Percentiles rank a stretch among this genome's conserved stretches.
Conservation (phyloP, 2,888 invertebrate species). For the Pyrgus malvae region DNA sequence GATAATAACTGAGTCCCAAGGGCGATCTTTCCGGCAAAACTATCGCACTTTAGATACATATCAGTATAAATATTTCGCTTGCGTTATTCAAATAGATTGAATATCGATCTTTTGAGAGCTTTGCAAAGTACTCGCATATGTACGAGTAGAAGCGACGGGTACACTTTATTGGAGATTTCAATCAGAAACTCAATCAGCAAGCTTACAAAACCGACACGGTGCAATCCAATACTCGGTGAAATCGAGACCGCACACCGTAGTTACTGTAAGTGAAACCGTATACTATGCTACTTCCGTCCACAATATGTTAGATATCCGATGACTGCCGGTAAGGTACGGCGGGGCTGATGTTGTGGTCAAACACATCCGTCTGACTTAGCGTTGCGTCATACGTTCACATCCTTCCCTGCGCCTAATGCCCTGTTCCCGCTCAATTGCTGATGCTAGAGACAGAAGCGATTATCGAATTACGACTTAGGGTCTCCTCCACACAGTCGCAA, state of each 20-base stretch:
- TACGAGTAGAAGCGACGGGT: constrained; percentile 17
- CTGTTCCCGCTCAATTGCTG: constrained; percentile 17
- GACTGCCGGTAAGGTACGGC: constrained; percentile 43
- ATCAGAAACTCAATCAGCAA: constrained; percentile 71
- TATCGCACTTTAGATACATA: constrained; percentile 11
- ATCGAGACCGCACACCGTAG: constrained; percentile 62
- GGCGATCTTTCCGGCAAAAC: constrained; percentile 10
- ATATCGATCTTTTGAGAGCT: constrained; percentile 23
- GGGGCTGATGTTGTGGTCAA: constrained; percentile 52
- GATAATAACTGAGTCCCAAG: constrained; percentile 19
- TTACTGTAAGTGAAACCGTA: constrained; percentile 73
- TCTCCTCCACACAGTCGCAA: too few species aligned
- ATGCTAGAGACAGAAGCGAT: constrained; percentile 17
- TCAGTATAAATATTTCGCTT: constrained; percentile 17
- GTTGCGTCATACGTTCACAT: constrained; percentile 38
- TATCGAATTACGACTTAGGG: constrained; percentile 20
- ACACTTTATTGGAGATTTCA: constrained; percentile 42
- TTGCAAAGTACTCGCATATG: constrained; percentile 20
- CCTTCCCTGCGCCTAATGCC: constrained; percentile 24
- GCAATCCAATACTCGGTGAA: constrained; percentile 58
- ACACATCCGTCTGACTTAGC: constrained; percentile 50
- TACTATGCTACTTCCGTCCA: constrained; percentile 74
- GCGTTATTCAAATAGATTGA: constrained; percentile 28
- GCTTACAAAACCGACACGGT: constrained; percentile 64
- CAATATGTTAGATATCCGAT: constrained; percentile 66